Percentiles rank a stretch among this genome's conserved stretches.
Conservation (phyloP, 2,113 vertebrate genomes). For the Melanerpes formicivorus region DNA sequence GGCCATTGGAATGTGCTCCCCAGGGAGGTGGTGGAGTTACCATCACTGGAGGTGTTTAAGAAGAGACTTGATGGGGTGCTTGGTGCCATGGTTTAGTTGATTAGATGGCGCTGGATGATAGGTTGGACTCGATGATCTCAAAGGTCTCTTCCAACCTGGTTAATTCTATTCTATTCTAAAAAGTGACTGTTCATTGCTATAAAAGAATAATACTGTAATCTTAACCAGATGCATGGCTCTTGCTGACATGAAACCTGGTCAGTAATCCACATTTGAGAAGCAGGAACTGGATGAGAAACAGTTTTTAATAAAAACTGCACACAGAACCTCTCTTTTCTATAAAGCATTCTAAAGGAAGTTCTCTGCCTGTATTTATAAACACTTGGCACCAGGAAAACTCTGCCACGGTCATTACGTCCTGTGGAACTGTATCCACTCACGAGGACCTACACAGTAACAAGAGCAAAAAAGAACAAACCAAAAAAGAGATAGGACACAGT, state of each 20-base stretch:
- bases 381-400: not conserved
- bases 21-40: too few relatives aligned
- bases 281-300: not conserved
- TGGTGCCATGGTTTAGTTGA: too few relatives aligned
- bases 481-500: not conserved
- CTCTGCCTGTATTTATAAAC: not conserved
- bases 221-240: not conserved
- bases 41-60: too few relatives aligned
- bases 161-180: not conserved
- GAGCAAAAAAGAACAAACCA: not conserved
- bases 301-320: not conserved
- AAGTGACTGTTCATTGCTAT: not conserved
- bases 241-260: not conserved
- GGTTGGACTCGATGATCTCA: too few relatives aligned
- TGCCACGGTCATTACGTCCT: not conserved
- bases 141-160: too few relatives aligned
- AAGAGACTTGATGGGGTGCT: too few relatives aligned
- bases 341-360: not conserved
- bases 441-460: not conserved
- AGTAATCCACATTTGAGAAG: not conserved
- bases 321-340: not conserved
- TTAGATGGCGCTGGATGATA: too few relatives aligned
- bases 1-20: too few relatives aligned
- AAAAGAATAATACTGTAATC: not conserved
- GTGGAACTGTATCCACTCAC: not conserved